These are phyloP conservation scores for Danio kyathit DNA, from an alignment of 2,797 vertebrate genomes.

Conservation along the genomic window DNA sequence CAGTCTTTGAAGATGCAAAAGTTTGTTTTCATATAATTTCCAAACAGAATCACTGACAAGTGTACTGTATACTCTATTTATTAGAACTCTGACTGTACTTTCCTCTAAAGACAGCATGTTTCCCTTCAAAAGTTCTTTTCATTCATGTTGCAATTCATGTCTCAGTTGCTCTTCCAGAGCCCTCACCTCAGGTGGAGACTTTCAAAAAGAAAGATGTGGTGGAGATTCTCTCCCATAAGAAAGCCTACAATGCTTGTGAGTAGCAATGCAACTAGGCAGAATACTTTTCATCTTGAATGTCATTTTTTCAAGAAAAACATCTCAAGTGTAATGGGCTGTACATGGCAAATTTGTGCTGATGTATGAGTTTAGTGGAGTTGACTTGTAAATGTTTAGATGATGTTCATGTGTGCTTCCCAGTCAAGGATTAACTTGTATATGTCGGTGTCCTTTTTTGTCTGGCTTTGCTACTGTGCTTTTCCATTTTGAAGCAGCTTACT, in stretches of 20 bases:
- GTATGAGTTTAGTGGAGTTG: background rate
- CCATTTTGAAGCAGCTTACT: background rate
- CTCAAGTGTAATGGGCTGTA: background rate
- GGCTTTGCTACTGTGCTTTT: background rate
- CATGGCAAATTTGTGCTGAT: background rate
- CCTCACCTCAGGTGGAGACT: conserved; percentile 81
- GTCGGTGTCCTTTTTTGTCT: background rate
- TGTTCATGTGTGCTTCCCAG: background rate
- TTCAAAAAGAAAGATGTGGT: conserved; percentile 97
- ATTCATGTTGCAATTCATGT: conserved; percentile 67
- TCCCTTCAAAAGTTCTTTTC: background rate
- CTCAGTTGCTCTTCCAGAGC: conserved; percentile 86
- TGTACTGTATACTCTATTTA: background rate
- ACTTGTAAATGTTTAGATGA: conserved; percentile 19
- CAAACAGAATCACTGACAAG: background rate
- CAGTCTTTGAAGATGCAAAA: conserved; percentile 1
- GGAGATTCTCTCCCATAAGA: conserved; percentile 97
- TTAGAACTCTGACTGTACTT: background rate
- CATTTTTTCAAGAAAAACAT: background rate
- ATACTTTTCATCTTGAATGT: background rate
- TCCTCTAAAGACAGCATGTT: background rate
- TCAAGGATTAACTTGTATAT: background rate
- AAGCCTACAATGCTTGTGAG: conserved; percentile 98
- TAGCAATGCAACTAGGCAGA: conserved; percentile 39
- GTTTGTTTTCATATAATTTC: background rate